Percentiles rank a stretch among this genome's conserved stretches.
phyloP scores from a whole-genome alignment of 2,113 vertebrate species.

The Channa argus region DNA sequence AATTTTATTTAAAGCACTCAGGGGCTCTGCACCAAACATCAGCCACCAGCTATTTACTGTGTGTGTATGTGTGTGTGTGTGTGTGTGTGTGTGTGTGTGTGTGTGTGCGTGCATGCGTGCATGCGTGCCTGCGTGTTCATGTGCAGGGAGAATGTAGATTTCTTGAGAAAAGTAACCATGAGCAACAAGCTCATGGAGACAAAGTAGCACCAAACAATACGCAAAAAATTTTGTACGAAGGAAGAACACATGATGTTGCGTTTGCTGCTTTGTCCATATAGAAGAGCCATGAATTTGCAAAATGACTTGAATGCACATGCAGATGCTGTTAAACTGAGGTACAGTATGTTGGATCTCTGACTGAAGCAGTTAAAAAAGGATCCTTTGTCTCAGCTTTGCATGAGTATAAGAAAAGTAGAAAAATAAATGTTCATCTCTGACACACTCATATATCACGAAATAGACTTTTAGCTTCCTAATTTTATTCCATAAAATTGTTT shows the following conservation, averaged over 20 bases:
- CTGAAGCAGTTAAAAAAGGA: not conserved
- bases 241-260: slow-evolving; percentile 6
- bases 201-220: slow-evolving; percentile 29
- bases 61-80: slow-evolving; percentile 27
- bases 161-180: slow-evolving; percentile 53
- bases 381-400: not conserved
- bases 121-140: not conserved
- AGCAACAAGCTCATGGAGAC: slow-evolving; percentile 36
- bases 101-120: slow-evolving; percentile 3
- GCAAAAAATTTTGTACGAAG: slow-evolving; percentile 27
- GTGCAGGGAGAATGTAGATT: slow-evolving; percentile 30
- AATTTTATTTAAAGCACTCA: slow-evolving; percentile 77
- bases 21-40: slow-evolving; percentile 69
- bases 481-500: no score
- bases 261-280: not conserved
- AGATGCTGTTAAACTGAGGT: not conserved
- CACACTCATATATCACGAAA: no score
- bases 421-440: not conserved
- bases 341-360: not conserved
- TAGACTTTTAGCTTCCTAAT: no score
- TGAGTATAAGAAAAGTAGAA: not conserved
- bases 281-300: slow-evolving; percentile 13
- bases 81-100: slow-evolving; percentile 11
- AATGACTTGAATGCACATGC: slow-evolving; percentile 13
- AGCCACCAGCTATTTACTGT: slow-evolving; percentile 71